Percentiles rank a stretch among this genome's conserved stretches.
These are phyloP conservation scores for Periplaneta americana DNA, from an alignment of 1,140 invertebrate species.

Conservation along the genomic window DNA sequence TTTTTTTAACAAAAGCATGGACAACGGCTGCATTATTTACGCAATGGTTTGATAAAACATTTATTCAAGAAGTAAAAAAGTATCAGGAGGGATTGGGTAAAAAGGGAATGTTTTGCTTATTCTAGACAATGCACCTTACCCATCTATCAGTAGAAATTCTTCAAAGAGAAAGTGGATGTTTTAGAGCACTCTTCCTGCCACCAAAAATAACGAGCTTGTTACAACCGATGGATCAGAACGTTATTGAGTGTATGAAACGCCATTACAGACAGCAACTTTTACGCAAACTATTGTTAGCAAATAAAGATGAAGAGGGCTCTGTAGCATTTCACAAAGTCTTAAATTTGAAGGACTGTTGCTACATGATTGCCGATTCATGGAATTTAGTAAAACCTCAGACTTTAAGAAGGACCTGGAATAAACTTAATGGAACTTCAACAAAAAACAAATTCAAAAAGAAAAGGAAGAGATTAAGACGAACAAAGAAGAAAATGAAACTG, in stretches of 20 bases:
- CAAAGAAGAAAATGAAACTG: not conserved
- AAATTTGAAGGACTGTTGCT: no score
- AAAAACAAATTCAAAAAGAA: not conserved
- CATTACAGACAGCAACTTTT: slow-evolving; percentile 31
- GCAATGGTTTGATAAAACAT: slow-evolving; percentile 29
- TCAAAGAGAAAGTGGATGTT: slow-evolving; percentile 28
- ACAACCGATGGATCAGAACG: slow-evolving; percentile 43
- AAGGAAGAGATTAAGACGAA: not conserved
- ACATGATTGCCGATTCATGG: no score
- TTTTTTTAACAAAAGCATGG: slow-evolving; percentile 23
- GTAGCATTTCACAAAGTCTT: not conserved
- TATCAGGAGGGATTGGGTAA: slow-evolving; percentile 19
- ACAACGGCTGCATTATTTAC: slow-evolving; percentile 29
- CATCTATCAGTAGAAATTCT: slow-evolving; percentile 32
- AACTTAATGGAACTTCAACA: not conserved
- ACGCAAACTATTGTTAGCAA: slow-evolving; percentile 15
- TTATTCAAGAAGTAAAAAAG: slow-evolving; percentile 29
- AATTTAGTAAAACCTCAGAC: no score
- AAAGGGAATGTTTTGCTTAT: slow-evolving; percentile 36
- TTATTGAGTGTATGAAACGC: slow-evolving; percentile 35
- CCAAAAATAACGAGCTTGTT: slow-evolving; percentile 39
- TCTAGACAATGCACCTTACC: slow-evolving; percentile 39
- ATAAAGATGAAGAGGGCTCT: not conserved
- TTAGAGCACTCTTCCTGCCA: slow-evolving; percentile 39
- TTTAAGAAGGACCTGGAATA: no score